phyloP scores from a whole-genome alignment of 2,888 invertebrate genomes.

The Lasioglossum calceatum region DNA sequence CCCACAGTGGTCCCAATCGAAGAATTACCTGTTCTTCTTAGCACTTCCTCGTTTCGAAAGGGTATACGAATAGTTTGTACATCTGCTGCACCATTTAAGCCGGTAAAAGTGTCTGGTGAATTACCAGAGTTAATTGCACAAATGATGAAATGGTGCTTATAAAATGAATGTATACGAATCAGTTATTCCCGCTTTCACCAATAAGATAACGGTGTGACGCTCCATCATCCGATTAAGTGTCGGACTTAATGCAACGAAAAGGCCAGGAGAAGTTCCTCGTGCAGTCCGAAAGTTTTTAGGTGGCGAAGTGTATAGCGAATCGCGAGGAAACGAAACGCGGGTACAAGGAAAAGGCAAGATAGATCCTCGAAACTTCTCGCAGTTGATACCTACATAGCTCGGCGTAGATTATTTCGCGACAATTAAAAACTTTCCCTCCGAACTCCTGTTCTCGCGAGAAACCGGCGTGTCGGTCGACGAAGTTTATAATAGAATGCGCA shows the following conservation, averaged over 20 bases:
- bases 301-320: constrained; percentile 29
- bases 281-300: constrained; percentile 35
- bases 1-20: no score
- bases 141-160: background rate
- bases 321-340: constrained; percentile 34
- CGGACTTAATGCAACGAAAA: constrained; percentile 20
- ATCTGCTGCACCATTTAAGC: background rate
- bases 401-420: constrained; percentile 63
- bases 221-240: background rate
- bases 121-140: background rate
- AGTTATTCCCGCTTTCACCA: background rate
- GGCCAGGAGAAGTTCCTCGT: constrained; percentile 31
- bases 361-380: constrained; percentile 47
- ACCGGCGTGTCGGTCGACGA: background rate
- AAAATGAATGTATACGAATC: background rate
- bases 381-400: constrained; percentile 52
- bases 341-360: constrained; percentile 28
- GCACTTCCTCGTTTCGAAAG: no score
- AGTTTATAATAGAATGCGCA: background rate
- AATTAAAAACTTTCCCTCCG: constrained; percentile 52
- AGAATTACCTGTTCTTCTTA: no score
- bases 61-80: no score
- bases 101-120: background rate
- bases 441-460: background rate
- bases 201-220: background rate